phyloP scores from a whole-genome alignment of 23 tunicate species.

The Styela plicata region DNA sequence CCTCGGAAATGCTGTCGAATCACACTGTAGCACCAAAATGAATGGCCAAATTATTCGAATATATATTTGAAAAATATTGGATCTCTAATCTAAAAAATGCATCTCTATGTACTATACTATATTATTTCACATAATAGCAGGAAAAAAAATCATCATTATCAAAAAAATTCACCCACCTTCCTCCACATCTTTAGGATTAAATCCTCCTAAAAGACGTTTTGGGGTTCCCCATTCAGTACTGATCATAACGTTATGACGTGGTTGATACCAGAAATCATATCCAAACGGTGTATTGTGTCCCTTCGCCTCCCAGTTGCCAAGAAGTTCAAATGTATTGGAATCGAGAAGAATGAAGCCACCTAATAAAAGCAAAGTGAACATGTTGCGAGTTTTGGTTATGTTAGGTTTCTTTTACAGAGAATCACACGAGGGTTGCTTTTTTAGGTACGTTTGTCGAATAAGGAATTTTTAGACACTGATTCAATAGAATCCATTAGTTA shows the following conservation, averaged over 20 bases:
- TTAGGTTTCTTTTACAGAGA: too few relatives aligned
- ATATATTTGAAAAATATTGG: too few relatives aligned
- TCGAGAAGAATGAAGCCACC: constrained; percentile 67
- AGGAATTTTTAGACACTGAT: too few relatives aligned
- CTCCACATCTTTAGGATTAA: constrained; percentile 52
- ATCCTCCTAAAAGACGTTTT: constrained; percentile 42
- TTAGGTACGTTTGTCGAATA: too few relatives aligned
- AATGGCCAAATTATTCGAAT: background rate
- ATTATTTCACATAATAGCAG: background rate
- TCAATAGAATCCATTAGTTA: too few relatives aligned
- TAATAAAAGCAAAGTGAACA: too few relatives aligned
- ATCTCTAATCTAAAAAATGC: too few relatives aligned
- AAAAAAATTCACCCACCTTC: constrained; percentile 43
- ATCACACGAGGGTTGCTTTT: too few relatives aligned
- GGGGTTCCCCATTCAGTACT: constrained; percentile 84
- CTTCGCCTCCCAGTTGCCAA: constrained; percentile 59
- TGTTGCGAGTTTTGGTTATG: too few relatives aligned
- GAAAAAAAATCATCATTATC: background rate
- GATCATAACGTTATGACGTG: constrained; percentile 77
- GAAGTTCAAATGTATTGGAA: constrained; percentile 56
- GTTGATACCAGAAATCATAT: constrained; percentile 81
- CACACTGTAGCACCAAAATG: background rate
- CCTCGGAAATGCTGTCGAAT: too few relatives aligned
- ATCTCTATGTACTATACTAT: background rate
- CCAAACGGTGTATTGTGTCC: constrained; percentile 69